Evolutionary conservation across 2,888 invertebrate species (phyloP), one percentile per base, ranked within the genome.

Genomic region (Coelogynopora nodosa): DNA sequence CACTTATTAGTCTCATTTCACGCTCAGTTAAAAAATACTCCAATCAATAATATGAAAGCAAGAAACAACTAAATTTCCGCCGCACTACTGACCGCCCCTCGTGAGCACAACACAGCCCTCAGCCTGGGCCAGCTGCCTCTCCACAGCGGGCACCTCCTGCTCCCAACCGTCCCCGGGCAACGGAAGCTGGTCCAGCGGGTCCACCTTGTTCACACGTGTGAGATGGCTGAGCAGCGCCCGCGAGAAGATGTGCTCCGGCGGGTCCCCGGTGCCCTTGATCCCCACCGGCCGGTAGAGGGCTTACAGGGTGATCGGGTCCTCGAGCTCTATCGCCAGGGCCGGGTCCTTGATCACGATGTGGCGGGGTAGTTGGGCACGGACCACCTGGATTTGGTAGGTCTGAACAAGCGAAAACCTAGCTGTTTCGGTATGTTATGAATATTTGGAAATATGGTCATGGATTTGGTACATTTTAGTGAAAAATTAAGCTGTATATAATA

Each of bases 241-340:
- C 30, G 89, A 90, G 87, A 90, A 90, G 88, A 89, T 91, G n/a
- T 90, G 90, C 88, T 90, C 90, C 86, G 89, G 90, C 0, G 91
- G 90, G 30, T 90, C 89, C 88, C 90, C 2, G 0, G 74, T 90
- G 30, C 88, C 89, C 74, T 89, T 89, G 67, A 91, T 90, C 31
- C 90, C 90, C 87, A 91, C 89, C 29, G 91, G 91, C 83, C 89
- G 88, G 87, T 91, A 91, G 0, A 91, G 82, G 0, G 90, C 89
- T 81, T 89, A 89, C 5, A 91, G 89, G n/a, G 91, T 90, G 26
- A 91, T 90, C 0, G 91, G 91, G 88, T 90, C 90, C 88, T 91
- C 91, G 89, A 86, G 90, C 31, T 89, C 88, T 49, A 89, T 30
- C 13, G 90, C 89, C 29, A 90, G 86, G 26, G 87, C 89, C 30